Evolutionary conservation across 2,113 vertebrate genomes (phyloP), one percentile per base, ranked within the genome.

Genomic region (Prolemur simus): DNA sequence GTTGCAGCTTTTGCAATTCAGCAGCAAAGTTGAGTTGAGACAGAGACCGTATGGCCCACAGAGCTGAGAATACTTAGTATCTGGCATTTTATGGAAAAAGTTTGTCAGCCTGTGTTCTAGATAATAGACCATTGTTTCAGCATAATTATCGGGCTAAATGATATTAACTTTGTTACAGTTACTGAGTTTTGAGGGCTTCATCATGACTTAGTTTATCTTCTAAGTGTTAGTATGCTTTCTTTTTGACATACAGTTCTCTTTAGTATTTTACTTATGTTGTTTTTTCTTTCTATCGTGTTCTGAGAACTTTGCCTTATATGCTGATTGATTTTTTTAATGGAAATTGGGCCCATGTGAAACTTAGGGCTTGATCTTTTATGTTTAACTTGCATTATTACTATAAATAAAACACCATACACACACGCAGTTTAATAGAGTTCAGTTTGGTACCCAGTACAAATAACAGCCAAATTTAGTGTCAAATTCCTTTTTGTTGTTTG

Each of bases 11-110:
- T 3, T 45, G 11, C 11, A 6, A 2, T 34, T 54, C 37, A 29
- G 0, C 9, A 3, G 32, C 45, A 56, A 7, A 60, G 20, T 8
- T 37, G 12, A 29, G 20, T 6, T 21, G 27, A 34, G 20, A 17
- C 11, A 23, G 9, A 69, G 15, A 54, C 13, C 6, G 0, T 54
- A 0, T 23, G 12, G 39, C 73, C 64, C 6, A 0, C 18, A 63
- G 17, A 56, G 8, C 39, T 25, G 3, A 8, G 54, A 39, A 47
- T 81, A 25, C 6, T 80, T 45, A 39, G 21, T 14, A 0, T 56
- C 11, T 9, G 39, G 32, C 56, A 7, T 27, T 27, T 76, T 42
- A 15, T 9, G 23, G 82, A 34, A 56, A 42, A 45, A 66, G 17
- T 69, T 49, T 8, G 12, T 64, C 17, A 10, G 2, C 2, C 2